Conservation (phyloP, 1,140 invertebrate species). For the Glomeris maerens region DNA sequence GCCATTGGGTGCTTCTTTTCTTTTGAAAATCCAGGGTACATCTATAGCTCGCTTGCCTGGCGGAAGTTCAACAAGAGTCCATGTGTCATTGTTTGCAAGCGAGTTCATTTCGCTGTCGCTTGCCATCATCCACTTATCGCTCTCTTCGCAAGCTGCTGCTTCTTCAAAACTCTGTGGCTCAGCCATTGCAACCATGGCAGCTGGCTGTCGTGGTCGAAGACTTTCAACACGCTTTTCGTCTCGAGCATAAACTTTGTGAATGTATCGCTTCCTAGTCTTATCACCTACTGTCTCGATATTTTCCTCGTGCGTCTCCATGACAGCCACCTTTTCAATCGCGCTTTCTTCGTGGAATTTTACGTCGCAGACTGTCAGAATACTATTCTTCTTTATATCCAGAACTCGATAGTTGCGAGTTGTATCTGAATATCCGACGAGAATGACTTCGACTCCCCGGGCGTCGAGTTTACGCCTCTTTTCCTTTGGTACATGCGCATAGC, state of each 20-base stretch:
- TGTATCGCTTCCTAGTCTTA: too few species aligned
- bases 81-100: constrained; percentile 28
- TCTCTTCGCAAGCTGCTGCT: constrained; percentile 22
- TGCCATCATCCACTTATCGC: constrained; percentile 26
- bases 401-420: too few species aligned
- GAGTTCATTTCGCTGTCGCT: constrained; percentile 27
- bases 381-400: too few species aligned
- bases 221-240: too few species aligned
- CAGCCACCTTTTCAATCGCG: too few species aligned
- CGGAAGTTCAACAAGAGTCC: constrained; percentile 24
- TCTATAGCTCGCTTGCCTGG: constrained; percentile 17
- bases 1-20: constrained; percentile 21
- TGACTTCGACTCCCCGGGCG: constrained; percentile 5
- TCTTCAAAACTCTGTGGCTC: constrained; percentile 22
- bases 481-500: constrained; percentile 22
- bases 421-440: constrained; percentile 14
- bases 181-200: too few species aligned
- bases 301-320: too few species aligned
- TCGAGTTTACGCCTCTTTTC: constrained; percentile 19
- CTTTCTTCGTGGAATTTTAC: too few species aligned
- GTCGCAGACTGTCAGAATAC: too few species aligned
- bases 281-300: too few species aligned
- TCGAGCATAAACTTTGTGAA: too few species aligned
- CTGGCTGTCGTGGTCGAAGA: too few species aligned
- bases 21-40: constrained; percentile 29